Percentiles rank a stretch among this genome's conserved stretches.
Evolutionary conservation across 2,113 vertebrate species (phyloP).

Genomic region (Lota lota): DNA sequence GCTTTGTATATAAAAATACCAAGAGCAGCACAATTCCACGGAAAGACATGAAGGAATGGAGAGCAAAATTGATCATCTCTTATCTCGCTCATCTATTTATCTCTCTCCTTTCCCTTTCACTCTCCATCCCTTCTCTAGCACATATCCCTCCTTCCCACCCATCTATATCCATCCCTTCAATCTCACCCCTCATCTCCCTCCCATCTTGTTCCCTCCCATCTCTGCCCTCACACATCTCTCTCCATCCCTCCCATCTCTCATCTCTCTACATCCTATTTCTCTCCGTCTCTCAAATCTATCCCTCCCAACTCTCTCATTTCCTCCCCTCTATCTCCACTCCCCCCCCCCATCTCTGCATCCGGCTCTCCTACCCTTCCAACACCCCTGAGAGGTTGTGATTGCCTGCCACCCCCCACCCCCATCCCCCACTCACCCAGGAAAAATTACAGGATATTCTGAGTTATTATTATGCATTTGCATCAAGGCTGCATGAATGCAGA

Average conservation of each 20-base stretch:
- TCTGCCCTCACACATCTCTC: neutral
- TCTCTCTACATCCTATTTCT: neutral
- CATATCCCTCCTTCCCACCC: neutral
- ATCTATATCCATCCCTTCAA: neutral
- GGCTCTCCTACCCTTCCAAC: neutral
- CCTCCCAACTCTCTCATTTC: neutral
- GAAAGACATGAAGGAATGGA: too few species aligned
- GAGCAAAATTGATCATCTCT: too few species aligned
- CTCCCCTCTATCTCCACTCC: neutral
- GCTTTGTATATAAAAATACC: too few species aligned
- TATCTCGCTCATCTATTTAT: too few species aligned
- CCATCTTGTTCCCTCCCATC: too few species aligned
- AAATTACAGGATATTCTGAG: conserved; percentile 20
- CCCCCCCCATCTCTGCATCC: neutral
- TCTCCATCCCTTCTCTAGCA: too few species aligned
- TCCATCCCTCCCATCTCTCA: conserved; percentile 7
- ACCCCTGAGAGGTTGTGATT: too few species aligned
- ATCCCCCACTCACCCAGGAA: conserved; percentile 32
- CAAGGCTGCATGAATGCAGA: conserved; percentile 7
- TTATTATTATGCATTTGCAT: conserved; percentile 53
- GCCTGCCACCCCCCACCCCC: conserved; percentile 4
- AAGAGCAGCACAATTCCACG: too few species aligned
- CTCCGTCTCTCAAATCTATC: too few species aligned
- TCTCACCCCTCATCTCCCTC: conserved; percentile 7
- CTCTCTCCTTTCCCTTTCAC: too few species aligned